Evolutionary conservation across 2,113 vertebrate genomes (phyloP), one percentile per base, ranked within the genome.

Genomic region (Corynorhinus townsendii): DNA sequence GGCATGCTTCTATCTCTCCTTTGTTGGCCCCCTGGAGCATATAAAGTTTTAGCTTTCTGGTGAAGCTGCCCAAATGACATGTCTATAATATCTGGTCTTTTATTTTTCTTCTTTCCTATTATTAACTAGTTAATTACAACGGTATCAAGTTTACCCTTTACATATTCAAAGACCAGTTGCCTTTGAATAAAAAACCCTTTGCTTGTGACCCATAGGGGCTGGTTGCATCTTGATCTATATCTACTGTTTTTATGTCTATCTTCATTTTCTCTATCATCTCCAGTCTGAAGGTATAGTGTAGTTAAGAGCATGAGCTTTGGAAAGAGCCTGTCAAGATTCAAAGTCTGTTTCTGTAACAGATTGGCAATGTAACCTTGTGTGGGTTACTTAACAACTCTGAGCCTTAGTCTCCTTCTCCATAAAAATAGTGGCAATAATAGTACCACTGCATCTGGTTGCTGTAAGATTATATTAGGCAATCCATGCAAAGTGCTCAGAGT

Each of bases 141-240:
- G 3, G 56, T 59, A 59, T 59, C 20, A 56, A 56, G 54, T 73
- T 79, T 82, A 59, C 17, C 47, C 40, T 83, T 83, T 92, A n/a
- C 22, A 88, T 94, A 92, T 90, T 73, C 26, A 47, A 77, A 84
- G 40, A 35, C 28, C 8, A 45, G 15, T 54, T 59, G 38, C 22
- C 22, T 83, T 5, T 69, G 45, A 82, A 86, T 82, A 86, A 82
- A 90, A n/a, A 94, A 92, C 4, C 6, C 81, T 95, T 47, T 88
- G 45, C 54, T 86, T 52, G 7, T 84, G 62, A 26, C 68, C 40
- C 30, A 4, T 0, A 79, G 38, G 45, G 59, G 68, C 59, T 94
- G 75, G 45, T 1, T 90, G 22, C 9, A 56, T 43, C 69, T 81
- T 91, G 43, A 91, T 71, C 28, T 87, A 47, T 69, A 26, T 77